Percentiles rank a stretch among this genome's conserved stretches.
Conservation (phyloP, 37 sponge, comb jelly and placozoan species). For the Axinella damicornis region DNA sequence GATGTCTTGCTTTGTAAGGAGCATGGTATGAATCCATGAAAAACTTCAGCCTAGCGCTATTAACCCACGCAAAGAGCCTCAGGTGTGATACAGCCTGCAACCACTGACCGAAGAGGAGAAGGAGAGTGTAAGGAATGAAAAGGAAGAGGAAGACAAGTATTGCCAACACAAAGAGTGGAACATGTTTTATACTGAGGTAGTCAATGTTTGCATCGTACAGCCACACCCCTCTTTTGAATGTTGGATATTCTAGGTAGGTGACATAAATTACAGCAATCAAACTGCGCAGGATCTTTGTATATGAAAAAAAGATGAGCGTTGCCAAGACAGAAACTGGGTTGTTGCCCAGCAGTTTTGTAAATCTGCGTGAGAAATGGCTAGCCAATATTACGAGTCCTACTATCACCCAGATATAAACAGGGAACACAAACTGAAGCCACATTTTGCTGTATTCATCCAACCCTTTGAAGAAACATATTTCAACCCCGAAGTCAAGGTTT, state of each 20-base stretch:
- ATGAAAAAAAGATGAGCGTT: neutral
- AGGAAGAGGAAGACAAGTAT: neutral
- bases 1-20: too few relatives aligned
- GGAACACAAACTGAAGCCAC: constrained; percentile 13
- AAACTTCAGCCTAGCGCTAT: too few relatives aligned
- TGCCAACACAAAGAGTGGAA: constrained; percentile 3
- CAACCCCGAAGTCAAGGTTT: constrained; percentile 14
- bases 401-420: neutral
- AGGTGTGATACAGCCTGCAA: neutral
- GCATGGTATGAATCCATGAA: too few relatives aligned
- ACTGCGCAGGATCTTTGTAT: neutral
- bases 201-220: neutral
- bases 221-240: neutral
- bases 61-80: too few relatives aligned
- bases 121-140: neutral
- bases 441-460: neutral
- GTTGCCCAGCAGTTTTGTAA: neutral
- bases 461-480: constrained; percentile 9
- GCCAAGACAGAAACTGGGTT: constrained; percentile 13
- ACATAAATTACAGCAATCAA: neutral
- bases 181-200: neutral
- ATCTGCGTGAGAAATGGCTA: neutral
- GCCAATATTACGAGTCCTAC: neutral
- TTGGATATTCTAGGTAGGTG: neutral
- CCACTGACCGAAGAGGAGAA: constrained; percentile 4